Base-by-base conservation (phyloP, 2,797 vertebrate genomes). In the Enteromius mattozi region DNA sequence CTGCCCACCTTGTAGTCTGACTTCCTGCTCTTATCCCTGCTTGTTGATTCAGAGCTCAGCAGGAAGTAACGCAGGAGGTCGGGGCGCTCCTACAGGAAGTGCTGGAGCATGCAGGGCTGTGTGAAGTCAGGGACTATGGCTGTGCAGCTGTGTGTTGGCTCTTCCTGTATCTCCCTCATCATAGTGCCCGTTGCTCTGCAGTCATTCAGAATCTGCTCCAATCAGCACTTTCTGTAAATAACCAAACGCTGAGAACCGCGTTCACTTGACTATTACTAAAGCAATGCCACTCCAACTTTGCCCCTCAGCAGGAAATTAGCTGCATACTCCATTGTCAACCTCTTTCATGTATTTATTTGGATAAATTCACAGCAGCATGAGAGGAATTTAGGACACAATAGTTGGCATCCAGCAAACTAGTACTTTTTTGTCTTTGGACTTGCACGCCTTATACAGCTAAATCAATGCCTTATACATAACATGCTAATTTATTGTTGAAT, bases 81-180 rank as follows among this genome's bases (percentile, higher is more conserved):
- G 40, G 45, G 7, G 40, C 21, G 47, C 68, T 77, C 87, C 72
- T 51, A 80, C 86, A 88, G 90, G 94, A 94, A 92, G 80, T 87
- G 61, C 61, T 71, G 81, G 17, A 68, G 49, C 30, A 90, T 71
- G 87, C 91, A 61, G 45, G 59, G 77, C 84, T 88, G 86, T 92
- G 19, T 79, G 89, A 80, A 89, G 51, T 81, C 87, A 72, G 88
- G 45, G 86, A 71, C 85, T 68, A 6, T 24, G 37, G 70, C 42
- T n/a, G 21, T 69, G 21, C 54, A 9, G 0, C 87, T 85, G 86
- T 68, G 81, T 33, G 68, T 77, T 14, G 1, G 19, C 24, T 82
- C 33, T 85, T 86, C 85, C 82, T 86, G 66, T 42, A 80, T 84
- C 72, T 88, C 66, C 75, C 72, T 80, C 66, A 56, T n/a, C 42